Evolutionary conservation across 1,140 invertebrate genomes (phyloP), one percentile per base, ranked within the genome.

Genomic region (Drosophila baimaii): DNA sequence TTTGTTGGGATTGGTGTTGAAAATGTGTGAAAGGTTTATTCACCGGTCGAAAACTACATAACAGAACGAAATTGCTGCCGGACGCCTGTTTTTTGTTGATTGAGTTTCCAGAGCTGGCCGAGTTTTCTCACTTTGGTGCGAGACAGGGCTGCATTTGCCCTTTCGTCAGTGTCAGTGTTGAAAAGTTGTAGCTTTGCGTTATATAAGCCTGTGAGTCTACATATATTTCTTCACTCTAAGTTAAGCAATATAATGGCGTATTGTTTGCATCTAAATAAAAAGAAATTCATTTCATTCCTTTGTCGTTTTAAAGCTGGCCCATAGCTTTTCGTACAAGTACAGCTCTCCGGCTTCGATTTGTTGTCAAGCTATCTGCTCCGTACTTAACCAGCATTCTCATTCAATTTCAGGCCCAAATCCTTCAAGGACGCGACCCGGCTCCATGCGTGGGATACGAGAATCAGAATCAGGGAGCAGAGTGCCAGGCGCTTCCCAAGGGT

Each of bases 1-100:
- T 88, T 89, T 88, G 76, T 80, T 88, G 47, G 75, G 78, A 65
- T 73, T 64, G 83, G 84, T 88, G 83, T 86, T 89, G 75, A 88
- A 89, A 88, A 89, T 83, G 83, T 88, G 83, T 88, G 80, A 83
- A 73, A 69, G 69, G 66, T 55, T 89, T 77, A 49, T 76, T 25
- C 80, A 77, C 84, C 83, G 83, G 75, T 89, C 61, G 66, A 83
- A 83, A 88, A 79, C 81, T 89, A 88, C 68, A 77, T 89, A 77
- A 89, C 74, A 79, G 79, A 76, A 79, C 76, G 66, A 72, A 57
- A 54, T 47, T 51, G 47, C 31, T 68, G 27, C 51, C 35, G 51
- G 31, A 23, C 15, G 41, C 33, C 21, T 47, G n/a, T n/a, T 17
- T 17, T 25, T 25, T 13, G 13, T 5, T 37, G 72, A 88, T 58